Conservation (phyloP, 2,888 invertebrate species). For the Gasteruption jaculator region DNA sequence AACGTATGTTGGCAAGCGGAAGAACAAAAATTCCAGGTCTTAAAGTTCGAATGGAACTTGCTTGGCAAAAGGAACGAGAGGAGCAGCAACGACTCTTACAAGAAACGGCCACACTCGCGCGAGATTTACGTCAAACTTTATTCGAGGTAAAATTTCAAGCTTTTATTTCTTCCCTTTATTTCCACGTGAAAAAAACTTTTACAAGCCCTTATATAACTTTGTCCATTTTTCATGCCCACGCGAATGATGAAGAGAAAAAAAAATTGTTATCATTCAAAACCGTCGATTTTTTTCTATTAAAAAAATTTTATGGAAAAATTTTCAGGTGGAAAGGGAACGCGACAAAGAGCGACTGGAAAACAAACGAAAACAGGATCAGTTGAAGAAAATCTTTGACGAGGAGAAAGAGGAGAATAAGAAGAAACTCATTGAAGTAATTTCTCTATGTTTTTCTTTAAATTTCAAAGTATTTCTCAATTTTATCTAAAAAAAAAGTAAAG, state of each 20-base stretch:
- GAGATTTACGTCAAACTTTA: constrained; percentile 81
- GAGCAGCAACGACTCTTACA: constrained; percentile 86
- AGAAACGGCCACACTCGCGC: constrained; percentile 84
- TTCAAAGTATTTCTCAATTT: constrained; percentile 12
- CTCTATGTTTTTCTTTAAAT: constrained; percentile 10
- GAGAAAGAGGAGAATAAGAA: constrained; percentile 85
- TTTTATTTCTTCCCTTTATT: not conserved
- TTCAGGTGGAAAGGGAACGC: constrained; percentile 78
- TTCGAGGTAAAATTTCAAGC: constrained; percentile 60
- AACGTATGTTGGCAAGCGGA: constrained; percentile 76
- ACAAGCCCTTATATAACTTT: no score
- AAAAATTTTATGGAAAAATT: no score
- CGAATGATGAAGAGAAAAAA: no score
- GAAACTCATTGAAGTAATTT: constrained; percentile 63
- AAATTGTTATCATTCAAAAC: no score
- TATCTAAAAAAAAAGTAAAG: not conserved
- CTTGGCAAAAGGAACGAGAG: constrained; percentile 92
- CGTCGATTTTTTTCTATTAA: no score
- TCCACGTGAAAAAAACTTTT: not conserved
- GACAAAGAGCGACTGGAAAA: constrained; percentile 85
- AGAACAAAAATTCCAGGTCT: constrained; percentile 81
- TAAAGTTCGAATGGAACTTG: constrained; percentile 82
- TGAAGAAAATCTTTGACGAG: constrained; percentile 80
- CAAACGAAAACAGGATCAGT: constrained; percentile 78
- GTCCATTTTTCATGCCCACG: no score